Evolutionary conservation across 53 echinoderm and acorn worm genomes (phyloP).

Genomic region (Zoroaster sp.): DNA sequence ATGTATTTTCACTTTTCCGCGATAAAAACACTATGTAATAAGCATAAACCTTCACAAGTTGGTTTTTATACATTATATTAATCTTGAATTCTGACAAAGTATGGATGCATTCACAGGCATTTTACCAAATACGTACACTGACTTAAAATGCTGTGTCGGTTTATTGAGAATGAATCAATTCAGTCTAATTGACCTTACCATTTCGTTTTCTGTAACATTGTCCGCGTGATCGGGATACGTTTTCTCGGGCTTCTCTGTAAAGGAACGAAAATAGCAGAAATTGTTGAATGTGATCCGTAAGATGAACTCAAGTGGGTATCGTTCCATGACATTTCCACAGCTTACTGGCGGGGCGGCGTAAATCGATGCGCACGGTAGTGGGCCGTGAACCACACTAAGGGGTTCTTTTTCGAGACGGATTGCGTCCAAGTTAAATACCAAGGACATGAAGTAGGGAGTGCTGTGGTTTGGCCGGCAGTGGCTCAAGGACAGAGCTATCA

Average conservation of each 20-base stretch:
- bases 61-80: no score
- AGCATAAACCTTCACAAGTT: no score
- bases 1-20: no score
- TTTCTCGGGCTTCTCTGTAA: neutral
- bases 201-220: neutral
- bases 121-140: no score
- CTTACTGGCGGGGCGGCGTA: neutral
- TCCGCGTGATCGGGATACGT: neutral
- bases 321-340: neutral
- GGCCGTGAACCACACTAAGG: neutral
- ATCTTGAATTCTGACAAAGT: no score
- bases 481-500: neutral
- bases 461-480: neutral
- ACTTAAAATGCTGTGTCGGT: no score
- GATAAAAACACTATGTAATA: no score
- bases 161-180: no score
- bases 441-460: neutral
- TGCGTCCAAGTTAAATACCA: no score
- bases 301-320: neutral
- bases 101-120: no score
- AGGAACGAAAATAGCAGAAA: neutral
- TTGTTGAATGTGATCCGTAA: neutral
- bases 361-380: neutral
- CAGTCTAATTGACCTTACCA: slow-evolving; percentile 8
- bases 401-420: neutral